Conservation (phyloP, 2,113 vertebrate species). For the Tylochromis polylepis region DNA sequence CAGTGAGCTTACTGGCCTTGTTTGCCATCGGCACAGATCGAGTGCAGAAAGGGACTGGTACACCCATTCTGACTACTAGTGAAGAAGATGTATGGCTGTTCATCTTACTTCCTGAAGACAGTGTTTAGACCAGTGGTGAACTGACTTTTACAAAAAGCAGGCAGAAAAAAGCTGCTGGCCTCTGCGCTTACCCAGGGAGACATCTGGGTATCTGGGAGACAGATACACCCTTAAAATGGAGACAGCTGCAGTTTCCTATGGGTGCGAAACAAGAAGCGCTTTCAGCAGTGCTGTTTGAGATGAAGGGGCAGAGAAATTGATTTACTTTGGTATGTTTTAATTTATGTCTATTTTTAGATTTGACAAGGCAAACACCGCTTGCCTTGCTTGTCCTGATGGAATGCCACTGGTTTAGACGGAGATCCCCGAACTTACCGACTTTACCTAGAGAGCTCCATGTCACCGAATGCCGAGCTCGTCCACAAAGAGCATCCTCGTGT, state of each 20-base stretch:
- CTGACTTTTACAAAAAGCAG: neutral
- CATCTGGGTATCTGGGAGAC: too few relatives aligned
- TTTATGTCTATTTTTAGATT: neutral
- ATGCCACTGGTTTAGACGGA: neutral
- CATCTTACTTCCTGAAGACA: neutral
- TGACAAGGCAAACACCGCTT: neutral
- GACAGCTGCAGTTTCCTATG: rapidly evolving
- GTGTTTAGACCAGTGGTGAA: neutral
- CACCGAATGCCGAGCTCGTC: neutral
- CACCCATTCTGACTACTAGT: neutral
- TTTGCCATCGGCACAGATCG: neutral
- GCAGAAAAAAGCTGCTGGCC: rapidly evolving
- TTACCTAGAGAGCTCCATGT: neutral
- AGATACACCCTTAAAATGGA: neutral
- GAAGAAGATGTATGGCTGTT: neutral
- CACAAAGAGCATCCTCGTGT: neutral
- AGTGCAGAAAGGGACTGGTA: neutral
- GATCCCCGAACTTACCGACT: neutral
- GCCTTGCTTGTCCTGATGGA: neutral
- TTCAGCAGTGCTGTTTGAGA: neutral
- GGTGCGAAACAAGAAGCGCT: rapidly evolving
- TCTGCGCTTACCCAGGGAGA: neutral
- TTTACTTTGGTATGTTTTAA: neutral
- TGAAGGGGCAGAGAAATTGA: neutral
- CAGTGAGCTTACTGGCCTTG: neutral